Base-by-base conservation (phyloP, 1,140 invertebrate species). In the Heliconius eleuchia region DNA sequence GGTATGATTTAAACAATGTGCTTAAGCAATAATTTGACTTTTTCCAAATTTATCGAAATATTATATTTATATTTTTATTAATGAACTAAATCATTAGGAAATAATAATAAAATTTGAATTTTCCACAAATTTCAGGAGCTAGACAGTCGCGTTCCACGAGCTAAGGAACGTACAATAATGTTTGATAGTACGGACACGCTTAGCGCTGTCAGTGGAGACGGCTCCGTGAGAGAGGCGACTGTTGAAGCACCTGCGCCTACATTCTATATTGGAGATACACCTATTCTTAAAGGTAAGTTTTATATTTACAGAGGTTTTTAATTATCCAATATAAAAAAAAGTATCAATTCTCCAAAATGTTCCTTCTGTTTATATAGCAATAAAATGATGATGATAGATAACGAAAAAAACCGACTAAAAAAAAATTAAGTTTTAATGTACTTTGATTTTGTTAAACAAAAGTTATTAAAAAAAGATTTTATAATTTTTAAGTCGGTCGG, bases 191-290 rank as follows among this genome's bases (percentile, higher is more conserved):
- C 93, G 39, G 92, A 94, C 74, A 94, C 94, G 0, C 84, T 94
- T 8, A 94, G 92, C 73, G 92, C 92, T 19, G 92, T 94, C 1
- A 94, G 93, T 73, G 93, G 88, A 5, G 93, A 94, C 71, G 88
- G 87, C n/a, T 94, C 93, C 5, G 90, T 93, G 1, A 86, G 87
- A 70, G 94, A 95, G 52, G 94, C 91, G 0, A 80, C 84, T 1
- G 89, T 94, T 9, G 92, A 94, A 80, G 84, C 88, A 42, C 87
- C 92, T 4, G 90, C 93, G 42, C 84, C 93, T 1, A 95, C 94
- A 0, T 95, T 95, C 82, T 95, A 92, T 71, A 95, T 95, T 66
- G 94, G 94, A 74, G 94, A 95, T 78, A 94, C 94, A 37, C 94
- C 94, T 30, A 95, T 95, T 77, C 78, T 91, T 39, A 88, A 90